Conservation (phyloP, 1,140 invertebrate genomes). For the Cardiocondyla obscurior region DNA sequence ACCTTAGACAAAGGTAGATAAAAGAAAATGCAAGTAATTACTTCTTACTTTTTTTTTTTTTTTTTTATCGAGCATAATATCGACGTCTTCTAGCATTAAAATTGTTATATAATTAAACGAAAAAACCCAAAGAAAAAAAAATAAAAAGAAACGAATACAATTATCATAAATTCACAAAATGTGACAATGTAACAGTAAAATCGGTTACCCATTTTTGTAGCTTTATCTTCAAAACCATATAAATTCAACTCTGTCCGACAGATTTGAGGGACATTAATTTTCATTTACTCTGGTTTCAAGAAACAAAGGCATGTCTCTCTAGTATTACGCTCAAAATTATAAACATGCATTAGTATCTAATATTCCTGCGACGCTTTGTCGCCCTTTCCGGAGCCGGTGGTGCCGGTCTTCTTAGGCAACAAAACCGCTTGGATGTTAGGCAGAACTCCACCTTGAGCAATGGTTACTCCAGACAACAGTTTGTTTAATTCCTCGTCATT, state of each 20-base stretch:
- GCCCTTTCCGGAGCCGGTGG: slow-evolving; percentile 70
- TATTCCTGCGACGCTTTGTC: slow-evolving; percentile 76
- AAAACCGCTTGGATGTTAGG: slow-evolving; percentile 90
- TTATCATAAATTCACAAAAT: too few species aligned
- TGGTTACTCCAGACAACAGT: slow-evolving; percentile 90
- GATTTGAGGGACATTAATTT: background rate
- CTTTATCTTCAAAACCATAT: background rate
- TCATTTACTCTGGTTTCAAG: background rate
- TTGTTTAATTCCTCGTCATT: slow-evolving; percentile 93
- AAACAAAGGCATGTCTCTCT: slow-evolving; percentile 58
- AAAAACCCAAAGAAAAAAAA: too few species aligned
- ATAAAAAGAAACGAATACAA: background rate
- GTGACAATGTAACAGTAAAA: background rate
- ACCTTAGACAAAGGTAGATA: too few species aligned
- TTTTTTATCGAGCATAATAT: too few species aligned
- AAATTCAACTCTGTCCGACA: background rate
- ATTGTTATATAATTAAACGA: too few species aligned
- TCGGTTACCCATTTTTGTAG: background rate
- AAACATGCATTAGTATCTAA: slow-evolving; percentile 68
- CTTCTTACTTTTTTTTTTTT: too few species aligned
- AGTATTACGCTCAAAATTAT: slow-evolving; percentile 63
- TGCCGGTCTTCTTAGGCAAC: slow-evolving; percentile 88
- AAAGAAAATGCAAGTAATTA: too few species aligned
- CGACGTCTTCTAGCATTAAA: too few species aligned
- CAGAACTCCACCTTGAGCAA: slow-evolving; percentile 91